Evolutionary conservation across 2,113 vertebrate species (phyloP), one percentile per base, ranked within the genome.

Genomic region (Eulacestoma nigropectus): DNA sequence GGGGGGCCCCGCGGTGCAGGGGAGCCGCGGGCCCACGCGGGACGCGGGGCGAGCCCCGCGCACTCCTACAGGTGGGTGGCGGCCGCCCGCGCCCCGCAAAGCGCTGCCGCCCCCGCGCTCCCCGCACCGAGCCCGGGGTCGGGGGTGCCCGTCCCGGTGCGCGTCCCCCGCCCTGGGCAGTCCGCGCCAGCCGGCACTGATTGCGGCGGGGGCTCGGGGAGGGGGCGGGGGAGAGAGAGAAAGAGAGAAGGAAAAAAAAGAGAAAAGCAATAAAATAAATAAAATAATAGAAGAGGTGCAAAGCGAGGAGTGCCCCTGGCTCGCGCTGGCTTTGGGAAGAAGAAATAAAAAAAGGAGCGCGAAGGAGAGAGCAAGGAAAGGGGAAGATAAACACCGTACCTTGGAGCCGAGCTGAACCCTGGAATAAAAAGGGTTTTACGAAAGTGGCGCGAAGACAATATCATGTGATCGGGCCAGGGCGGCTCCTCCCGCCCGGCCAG

Each of bases 361-460:
- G 79, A 73, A 68, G 59, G 89, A 73, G 67, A 78, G 18, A 42
- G 35, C 76, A 9, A 65, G 74, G 42, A 81, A 65, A 72, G 27
- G 64, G 63, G 44, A 97, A 95, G 84, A 97, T 95, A 92, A 88
- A 95, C 96, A 95, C 95, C 39, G 96, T 98, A 98, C 97, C 98
- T 98, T 94, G 68, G 93, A 97, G 96, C 96, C 75, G 90, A 91
- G 97, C 97, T 80, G 95, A 97, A 97, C 97, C 95, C 97, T 96
- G 94, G 92, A 94, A 89, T 95, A 94, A 93, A 93, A 90, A 92
- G 94, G 92, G 92, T 91, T 93, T 96, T 97, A 97, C 96, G 90
- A 99, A 99, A 99, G 98, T 99, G 99, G 99, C 99, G 98, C 98
- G 98, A 99, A 99, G 98, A 97, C 95, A 97, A 90, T 81, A 97